These are phyloP conservation scores for Microctonus brassicae DNA, from an alignment of 2,888 invertebrate genomes.

Conservation along the genomic window DNA sequence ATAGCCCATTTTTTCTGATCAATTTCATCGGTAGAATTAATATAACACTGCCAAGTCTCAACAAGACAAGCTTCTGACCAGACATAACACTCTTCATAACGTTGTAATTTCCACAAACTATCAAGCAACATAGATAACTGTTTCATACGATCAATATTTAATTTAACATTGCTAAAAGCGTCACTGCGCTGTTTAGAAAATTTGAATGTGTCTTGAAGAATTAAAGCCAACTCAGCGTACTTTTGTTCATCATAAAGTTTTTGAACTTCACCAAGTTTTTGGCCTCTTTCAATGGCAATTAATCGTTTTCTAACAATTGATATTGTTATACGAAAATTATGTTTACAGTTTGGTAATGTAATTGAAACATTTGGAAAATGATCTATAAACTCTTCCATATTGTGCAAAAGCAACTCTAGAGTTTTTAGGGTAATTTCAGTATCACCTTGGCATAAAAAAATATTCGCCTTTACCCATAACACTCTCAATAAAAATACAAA, in stretches of 20 bases:
- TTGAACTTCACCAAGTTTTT: slow-evolving; percentile 76
- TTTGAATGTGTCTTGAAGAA: slow-evolving; percentile 79
- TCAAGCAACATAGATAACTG: slow-evolving; percentile 76
- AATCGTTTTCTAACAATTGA: slow-evolving; percentile 71
- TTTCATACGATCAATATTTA: slow-evolving; percentile 68
- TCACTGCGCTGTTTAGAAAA: slow-evolving; percentile 66
- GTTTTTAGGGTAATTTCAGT: slow-evolving; percentile 72
- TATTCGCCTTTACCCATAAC: slow-evolving; percentile 73
- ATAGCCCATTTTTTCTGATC: slow-evolving; percentile 70
- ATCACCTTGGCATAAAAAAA: slow-evolving; percentile 72
- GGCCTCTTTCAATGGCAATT: slow-evolving; percentile 71
- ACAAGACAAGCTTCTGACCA: slow-evolving; percentile 85
- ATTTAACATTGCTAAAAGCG: slow-evolving; percentile 53
- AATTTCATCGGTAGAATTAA: slow-evolving; percentile 68
- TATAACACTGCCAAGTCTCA: slow-evolving; percentile 79
- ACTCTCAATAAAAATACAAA: slow-evolving; percentile 70
- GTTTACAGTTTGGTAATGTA: slow-evolving; percentile 72
- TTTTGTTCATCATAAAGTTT: slow-evolving; percentile 76
- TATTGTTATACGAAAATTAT: slow-evolving; percentile 71
- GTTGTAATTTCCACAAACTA: slow-evolving; percentile 76
- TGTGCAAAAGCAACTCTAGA: slow-evolving; percentile 65
- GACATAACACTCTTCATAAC: slow-evolving; percentile 76
- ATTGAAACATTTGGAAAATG: slow-evolving; percentile 63
- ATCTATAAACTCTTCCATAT: slow-evolving; percentile 57
- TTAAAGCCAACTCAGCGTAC: slow-evolving; percentile 77